Percentiles rank a stretch among this genome's conserved stretches.
Conservation (phyloP, 2,888 invertebrate genomes). For the Cyclophora punctaria region DNA sequence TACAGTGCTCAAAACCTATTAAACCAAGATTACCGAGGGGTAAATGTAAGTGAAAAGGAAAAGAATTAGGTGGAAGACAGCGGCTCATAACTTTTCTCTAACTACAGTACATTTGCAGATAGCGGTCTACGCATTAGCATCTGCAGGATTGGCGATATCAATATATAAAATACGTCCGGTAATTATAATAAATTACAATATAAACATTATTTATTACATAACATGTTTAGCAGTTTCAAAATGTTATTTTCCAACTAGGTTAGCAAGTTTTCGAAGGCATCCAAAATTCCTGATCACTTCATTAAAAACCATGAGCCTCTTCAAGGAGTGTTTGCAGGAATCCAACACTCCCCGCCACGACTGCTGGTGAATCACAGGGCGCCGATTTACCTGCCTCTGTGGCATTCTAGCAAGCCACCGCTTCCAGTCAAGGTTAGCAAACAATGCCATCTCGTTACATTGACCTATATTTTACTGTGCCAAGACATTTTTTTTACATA, state of each 20-base stretch:
- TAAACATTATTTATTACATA: no score
- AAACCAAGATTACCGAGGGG: constrained; percentile 63
- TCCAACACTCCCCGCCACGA: constrained; percentile 68
- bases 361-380: constrained; percentile 75
- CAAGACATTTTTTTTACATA: constrained; percentile 15
- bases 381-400: constrained; percentile 69
- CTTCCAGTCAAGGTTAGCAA: constrained; percentile 66
- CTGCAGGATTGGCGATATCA: constrained; percentile 71
- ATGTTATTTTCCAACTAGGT: constrained; percentile 49
- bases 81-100: constrained; percentile 14
- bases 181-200: constrained; percentile 32
- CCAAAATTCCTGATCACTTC: constrained; percentile 75
- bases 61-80: no score
- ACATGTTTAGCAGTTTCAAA: neutral
- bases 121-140: constrained; percentile 75
- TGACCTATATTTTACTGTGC: constrained; percentile 14
- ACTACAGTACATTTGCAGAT: constrained; percentile 58
- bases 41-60: constrained; percentile 47
- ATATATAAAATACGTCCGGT: constrained; percentile 77
- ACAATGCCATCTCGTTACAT: constrained; percentile 9
- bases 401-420: constrained; percentile 67
- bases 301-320: constrained; percentile 66
- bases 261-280: constrained; percentile 76
- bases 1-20: constrained; percentile 47
- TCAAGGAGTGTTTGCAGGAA: constrained; percentile 63